A percentile compares a stretch with the other conserved stretches of the same genome.
phyloP scores from a whole-genome alignment of 2,113 vertebrate species.

The Alosa alosa region DNA sequence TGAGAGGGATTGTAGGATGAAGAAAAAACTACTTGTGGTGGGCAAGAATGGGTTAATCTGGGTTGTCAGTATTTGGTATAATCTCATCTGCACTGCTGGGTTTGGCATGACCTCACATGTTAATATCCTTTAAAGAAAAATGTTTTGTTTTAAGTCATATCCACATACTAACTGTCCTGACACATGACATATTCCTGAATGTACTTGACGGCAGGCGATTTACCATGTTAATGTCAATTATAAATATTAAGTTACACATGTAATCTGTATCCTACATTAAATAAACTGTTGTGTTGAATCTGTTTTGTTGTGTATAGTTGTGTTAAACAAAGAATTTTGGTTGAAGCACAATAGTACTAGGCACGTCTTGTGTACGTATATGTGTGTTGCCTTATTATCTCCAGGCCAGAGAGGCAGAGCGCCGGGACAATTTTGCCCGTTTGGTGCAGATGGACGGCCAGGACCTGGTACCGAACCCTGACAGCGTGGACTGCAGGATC shows the following conservation, averaged over 20 bases:
- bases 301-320: background rate
- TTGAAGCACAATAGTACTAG: background rate
- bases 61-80: background rate
- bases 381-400: background rate
- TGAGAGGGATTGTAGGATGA: background rate
- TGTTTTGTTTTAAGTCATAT: background rate
- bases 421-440: slow-evolving; percentile 74
- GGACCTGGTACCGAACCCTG: slow-evolving; percentile 77
- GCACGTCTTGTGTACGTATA: slow-evolving; percentile 24
- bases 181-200: background rate
- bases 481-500: slow-evolving; percentile 78
- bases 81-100: background rate
- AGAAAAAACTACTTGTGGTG: background rate
- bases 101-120: background rate
- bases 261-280: background rate
- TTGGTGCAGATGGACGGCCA: slow-evolving; percentile 76
- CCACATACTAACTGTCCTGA: background rate
- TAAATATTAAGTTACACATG: slow-evolving; percentile 2
- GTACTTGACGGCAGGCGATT: background rate
- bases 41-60: background rate
- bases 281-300: background rate
- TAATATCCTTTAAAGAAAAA: background rate
- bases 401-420: slow-evolving; percentile 75
- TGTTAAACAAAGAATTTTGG: background rate
- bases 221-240: background rate